These are phyloP conservation scores for Tetragonisca angustula DNA, from an alignment of 2,888 invertebrate genomes.

Conservation along the genomic window DNA sequence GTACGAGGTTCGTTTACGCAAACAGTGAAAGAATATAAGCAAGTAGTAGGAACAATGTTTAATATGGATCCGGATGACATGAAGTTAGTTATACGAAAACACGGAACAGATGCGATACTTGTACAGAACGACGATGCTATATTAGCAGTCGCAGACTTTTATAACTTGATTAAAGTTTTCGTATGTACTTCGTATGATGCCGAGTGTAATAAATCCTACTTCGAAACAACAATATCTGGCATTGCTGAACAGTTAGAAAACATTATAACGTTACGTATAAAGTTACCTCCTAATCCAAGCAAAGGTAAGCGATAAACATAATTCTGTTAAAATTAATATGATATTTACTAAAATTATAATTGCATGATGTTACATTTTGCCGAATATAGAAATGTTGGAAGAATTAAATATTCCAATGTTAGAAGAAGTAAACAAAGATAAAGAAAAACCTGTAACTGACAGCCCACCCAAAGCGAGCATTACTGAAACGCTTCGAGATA, in stretches of 20 bases:
- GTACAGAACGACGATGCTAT: slow-evolving; percentile 83
- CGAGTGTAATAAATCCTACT: slow-evolving; percentile 83
- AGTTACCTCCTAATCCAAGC: slow-evolving; percentile 88
- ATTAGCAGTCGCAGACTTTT: slow-evolving; percentile 81
- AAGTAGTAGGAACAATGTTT: slow-evolving; percentile 85
- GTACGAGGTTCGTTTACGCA: slow-evolving; percentile 87
- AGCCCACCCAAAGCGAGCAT: slow-evolving; percentile 62
- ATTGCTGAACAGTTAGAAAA: slow-evolving; percentile 87
- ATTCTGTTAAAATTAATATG: neutral
- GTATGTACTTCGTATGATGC: slow-evolving; percentile 84
- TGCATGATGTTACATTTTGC: slow-evolving; percentile 37
- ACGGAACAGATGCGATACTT: slow-evolving; percentile 76
- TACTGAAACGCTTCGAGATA: slow-evolving; percentile 44
- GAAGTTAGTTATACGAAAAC: slow-evolving; percentile 84
- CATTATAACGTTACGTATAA: slow-evolving; percentile 87
- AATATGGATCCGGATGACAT: slow-evolving; percentile 83
- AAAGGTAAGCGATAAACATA: slow-evolving; percentile 83
- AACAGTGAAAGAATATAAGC: slow-evolving; percentile 86
- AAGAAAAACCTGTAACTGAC: slow-evolving; percentile 62
- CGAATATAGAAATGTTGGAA: slow-evolving; percentile 83
- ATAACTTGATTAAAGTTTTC: slow-evolving; percentile 83
- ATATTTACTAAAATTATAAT: neutral
- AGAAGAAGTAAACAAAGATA: slow-evolving; percentile 63
- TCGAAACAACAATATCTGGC: slow-evolving; percentile 84
- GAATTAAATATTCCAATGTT: slow-evolving; percentile 85